A percentile compares a stretch with the other conserved stretches of the same genome.
These are phyloP conservation scores for Noctilio leporinus DNA, from an alignment of 2,113 vertebrate genomes.

Conservation along the genomic window DNA sequence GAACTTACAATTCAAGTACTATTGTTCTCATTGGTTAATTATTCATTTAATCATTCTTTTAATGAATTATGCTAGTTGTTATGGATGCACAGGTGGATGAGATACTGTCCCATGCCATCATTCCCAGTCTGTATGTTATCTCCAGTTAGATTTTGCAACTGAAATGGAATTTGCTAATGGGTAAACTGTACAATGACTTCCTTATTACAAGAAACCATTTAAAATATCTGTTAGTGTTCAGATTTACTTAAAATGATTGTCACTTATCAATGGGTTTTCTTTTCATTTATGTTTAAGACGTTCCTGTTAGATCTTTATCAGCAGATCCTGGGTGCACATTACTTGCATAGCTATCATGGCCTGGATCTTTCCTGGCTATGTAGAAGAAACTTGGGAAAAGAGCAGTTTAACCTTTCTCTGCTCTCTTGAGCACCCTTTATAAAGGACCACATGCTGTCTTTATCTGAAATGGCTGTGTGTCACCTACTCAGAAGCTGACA, in stretches of 20 bases:
- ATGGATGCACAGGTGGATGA: neutral
- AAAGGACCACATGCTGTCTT: slow-evolving; percentile 13
- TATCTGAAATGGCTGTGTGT: neutral
- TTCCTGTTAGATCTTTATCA: neutral
- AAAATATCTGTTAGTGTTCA: neutral
- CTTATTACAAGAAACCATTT: slow-evolving; percentile 1
- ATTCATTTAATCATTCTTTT: neutral
- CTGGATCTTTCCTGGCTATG: accelerated
- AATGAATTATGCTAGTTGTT: neutral
- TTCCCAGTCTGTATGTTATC: neutral
- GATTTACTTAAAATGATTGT: slow-evolving; percentile 1
- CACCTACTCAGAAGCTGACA: slow-evolving; percentile 20
- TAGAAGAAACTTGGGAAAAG: neutral
- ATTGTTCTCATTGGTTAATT: slow-evolving; percentile 23
- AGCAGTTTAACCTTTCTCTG: neutral
- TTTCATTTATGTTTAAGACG: neutral
- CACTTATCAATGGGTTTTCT: neutral
- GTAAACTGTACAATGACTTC: neutral
- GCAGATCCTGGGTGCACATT: neutral
- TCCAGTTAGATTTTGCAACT: neutral
- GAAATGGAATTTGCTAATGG: neutral
- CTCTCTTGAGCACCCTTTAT: slow-evolving; percentile 3
- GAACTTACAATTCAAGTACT: slow-evolving; percentile 10
- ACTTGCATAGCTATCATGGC: neutral
- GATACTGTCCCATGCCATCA: neutral